Evolutionary conservation across 2,113 vertebrate species (phyloP), one percentile per base, ranked within the genome.

Genomic region (Cebidichthys violaceus): DNA sequence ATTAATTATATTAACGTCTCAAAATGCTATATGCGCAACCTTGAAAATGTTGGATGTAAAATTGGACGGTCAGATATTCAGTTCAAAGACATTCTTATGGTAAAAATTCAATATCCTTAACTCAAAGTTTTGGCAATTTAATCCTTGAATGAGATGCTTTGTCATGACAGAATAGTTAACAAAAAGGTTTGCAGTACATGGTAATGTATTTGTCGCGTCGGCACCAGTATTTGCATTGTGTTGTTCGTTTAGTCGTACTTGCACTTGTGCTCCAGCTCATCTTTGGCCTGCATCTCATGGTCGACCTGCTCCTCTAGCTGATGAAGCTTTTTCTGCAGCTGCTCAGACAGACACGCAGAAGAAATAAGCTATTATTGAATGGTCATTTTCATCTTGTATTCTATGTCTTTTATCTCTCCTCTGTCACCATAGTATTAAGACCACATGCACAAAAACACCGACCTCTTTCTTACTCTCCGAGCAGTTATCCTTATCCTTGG

Each of bases 251-350:
- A 11, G 9, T 79, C 79, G 20, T 95, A 99, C 98, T 94, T 97
- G 96, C 91, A 97, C 86, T 97, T 99, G 75, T 96, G 96, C 78
- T 99, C 97, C 90, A 99, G 92, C 74, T 98, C 97, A 65, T 99
- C 96, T 95, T 97, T 99, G 94, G 96, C 95, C 95, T 98, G 97
- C 74, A 97, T 94, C 93, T 99, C 98, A 89, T 94, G 95, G 88
- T 94, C 94, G 75, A 98, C 95, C 75, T 97, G 95, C 83, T 98
- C 97, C 92, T 99, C 96, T 84, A 98, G 90, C 73, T 95, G 95
- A 77, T 92, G 92, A 37, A 98, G 18, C 82, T 96, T 98, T 90
- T 97, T 97, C 93, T 97, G 96, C 86, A 97, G 96, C 94, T 99
- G 95, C 73, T 79, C 82, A 79, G 87, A 94, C 0, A 18, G 13